phyloP scores from a whole-genome alignment of 2,113 vertebrate species.

The Tauraco erythrolophus region DNA sequence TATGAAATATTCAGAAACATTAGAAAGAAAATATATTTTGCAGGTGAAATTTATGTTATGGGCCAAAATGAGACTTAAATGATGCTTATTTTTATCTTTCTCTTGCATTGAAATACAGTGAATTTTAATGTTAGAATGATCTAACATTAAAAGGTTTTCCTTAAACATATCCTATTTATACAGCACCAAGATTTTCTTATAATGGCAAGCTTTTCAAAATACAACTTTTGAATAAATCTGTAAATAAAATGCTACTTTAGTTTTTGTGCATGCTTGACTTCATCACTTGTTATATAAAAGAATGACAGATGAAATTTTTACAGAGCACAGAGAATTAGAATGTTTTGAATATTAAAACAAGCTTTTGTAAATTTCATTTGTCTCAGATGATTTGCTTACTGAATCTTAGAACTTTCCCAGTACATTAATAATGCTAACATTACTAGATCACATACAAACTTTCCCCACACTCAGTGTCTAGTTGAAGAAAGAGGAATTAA shows the following conservation, averaged over 20 bases:
- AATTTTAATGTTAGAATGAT: background rate
- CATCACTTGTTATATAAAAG: background rate
- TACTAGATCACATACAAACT: background rate
- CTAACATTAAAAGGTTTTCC: background rate
- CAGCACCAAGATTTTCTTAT: background rate
- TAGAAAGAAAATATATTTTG: background rate
- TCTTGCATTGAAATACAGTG: background rate
- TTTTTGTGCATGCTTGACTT: background rate
- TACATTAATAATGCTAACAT: background rate
- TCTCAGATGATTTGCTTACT: background rate
- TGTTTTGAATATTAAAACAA: background rate
- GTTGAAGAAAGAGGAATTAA: background rate
- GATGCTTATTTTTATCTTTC: background rate
- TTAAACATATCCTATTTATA: background rate
- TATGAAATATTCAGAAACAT: background rate
- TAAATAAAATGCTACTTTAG: background rate
- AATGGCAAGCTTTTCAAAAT: background rate
- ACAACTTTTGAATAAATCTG: background rate
- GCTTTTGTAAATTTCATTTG: background rate
- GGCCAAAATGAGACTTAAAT: background rate
- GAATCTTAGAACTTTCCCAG: background rate
- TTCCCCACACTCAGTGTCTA: fast-evolving
- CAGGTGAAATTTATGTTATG: background rate
- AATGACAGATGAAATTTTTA: background rate
- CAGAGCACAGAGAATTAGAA: background rate